These are phyloP conservation scores for Microctenopoma stevenorrisi DNA, from an alignment of 2,797 vertebrate genomes.

Conservation along the genomic window DNA sequence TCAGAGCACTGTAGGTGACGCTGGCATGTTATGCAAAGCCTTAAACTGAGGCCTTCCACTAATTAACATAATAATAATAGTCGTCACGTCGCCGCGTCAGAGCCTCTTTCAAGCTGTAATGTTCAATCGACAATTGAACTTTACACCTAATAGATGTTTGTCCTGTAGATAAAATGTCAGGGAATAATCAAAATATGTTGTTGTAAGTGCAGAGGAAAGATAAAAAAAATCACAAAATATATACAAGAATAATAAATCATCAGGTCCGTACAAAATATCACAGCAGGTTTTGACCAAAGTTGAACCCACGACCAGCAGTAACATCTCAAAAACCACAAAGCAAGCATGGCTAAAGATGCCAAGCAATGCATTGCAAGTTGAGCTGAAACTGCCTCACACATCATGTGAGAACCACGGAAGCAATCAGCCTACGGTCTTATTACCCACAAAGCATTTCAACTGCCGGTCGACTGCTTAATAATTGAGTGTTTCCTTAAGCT, in stretches of 20 bases:
- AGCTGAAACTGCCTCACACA: background rate
- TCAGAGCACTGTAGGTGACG: background rate
- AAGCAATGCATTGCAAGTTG: background rate
- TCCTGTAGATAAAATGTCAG: too few species aligned
- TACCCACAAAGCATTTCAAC: background rate
- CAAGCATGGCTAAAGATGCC: background rate
- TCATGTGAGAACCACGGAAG: background rate
- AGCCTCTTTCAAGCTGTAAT: background rate
- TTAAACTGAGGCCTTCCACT: background rate
- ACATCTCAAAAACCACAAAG: too few species aligned
- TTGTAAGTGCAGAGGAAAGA: background rate
- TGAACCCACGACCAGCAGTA: background rate
- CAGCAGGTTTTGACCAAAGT: background rate
- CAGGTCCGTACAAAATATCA: background rate
- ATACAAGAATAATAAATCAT: background rate
- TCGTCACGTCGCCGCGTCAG: too few species aligned
- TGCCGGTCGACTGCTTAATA: conserved; percentile 9
- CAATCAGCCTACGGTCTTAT: background rate
- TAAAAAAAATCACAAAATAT: background rate
- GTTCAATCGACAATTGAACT: too few species aligned
- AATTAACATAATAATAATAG: background rate
- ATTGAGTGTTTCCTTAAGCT: conserved; percentile 22
- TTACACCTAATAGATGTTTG: background rate
- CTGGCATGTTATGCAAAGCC: background rate
- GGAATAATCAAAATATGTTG: background rate